Base-by-base conservation (phyloP, 2,888 invertebrate species). In the Caenorhabditis becei region DNA sequence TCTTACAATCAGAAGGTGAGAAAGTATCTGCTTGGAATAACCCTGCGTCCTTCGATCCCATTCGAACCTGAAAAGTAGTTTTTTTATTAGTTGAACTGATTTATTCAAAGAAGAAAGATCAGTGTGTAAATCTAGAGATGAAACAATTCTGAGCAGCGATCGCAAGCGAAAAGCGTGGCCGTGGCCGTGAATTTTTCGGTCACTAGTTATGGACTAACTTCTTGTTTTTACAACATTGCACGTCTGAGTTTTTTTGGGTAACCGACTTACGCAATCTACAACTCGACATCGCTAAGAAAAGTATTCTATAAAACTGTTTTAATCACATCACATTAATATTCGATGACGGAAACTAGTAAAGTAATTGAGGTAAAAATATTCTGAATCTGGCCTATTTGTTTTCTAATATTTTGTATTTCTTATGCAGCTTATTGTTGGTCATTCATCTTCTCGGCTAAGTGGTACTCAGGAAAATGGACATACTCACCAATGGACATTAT, bases 1-100 rank as follows among this genome's bases (percentile, higher is more conserved):
- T 74, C 83, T 75, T 26, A 85, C 85, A 85, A 51, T 85, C 83
- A 0, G 85, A 82, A 1, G 85, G 85, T 0, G 77, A 74, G 53
- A 85, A 85, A 0, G 66, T 47, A 11, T 82, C 82, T 2, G 72
- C 24, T 32, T 82, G 82, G 54, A 82, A 74, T 20, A 75, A 24
- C 26, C 24, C 44, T 11, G 70, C 80, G n/a, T 70, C 80, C n/a
- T 72, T 65, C 28, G 74, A 63, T 24, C 5, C 26, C 67, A 75
- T 75, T 18, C 4, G 32, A n/a, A 26, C 14, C 53, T 51, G 49
- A 47, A 32, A 32, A 10, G 32, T 10, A n/a, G n/a, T n/a, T n/a
- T n/a, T n/a, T n/a, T n/a, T n/a, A n/a, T n/a, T n/a, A n/a, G n/a
- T n/a, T n/a, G n/a, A n/a, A n/a, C n/a, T n/a, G n/a, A n/a, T n/a